Base-by-base conservation (phyloP, 2,888 invertebrate species). In the Amphipyra berbera region DNA sequence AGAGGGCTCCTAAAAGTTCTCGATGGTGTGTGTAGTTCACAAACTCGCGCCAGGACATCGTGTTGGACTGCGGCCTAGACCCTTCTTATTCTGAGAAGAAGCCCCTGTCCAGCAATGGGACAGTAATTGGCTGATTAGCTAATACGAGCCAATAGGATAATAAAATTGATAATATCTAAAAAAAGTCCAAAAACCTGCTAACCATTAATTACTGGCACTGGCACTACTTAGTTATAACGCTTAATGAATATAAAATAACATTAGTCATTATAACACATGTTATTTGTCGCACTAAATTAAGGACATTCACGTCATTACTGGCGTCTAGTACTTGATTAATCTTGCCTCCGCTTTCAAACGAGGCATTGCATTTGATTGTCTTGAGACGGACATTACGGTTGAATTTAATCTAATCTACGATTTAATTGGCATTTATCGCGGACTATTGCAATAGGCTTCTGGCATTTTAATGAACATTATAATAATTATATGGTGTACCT, bases 361-460 rank as follows among this genome's bases (percentile, higher is more conserved):
- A 63, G 61, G 63, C 71, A 78, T 67, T 67, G 59, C 59, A 48
- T 78, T 78, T 79, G 73, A 76, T 77, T 77, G 82, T 81, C 65
- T 68, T 40, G 66, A 71, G 68, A 66, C 69, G 66, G 72, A 64
- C 67, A 78, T 81, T 69, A 63, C 71, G 61, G 46, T 64, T 57
- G 61, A 72, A 71, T 76, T 73, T 73, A 82, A 79, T 81, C 73
- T 79, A 70, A 81, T 78, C 73, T 65, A 42, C 41, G 49, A 68
- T 70, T 79, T 76, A 78, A 79, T 81, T 81, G 76, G 59, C 72
- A 68, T 81, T 78, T 76, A 81, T 76, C 59, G 47, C 61, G 44
- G 65, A 30, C 33, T 49, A 58, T 7, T 76, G 44, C 54, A 55
- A 60, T 75, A 53, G 68, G 50, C 21, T 61, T 33, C 57, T 61